A percentile compares a stretch with the other conserved stretches of the same genome.
Evolutionary conservation across 2,888 invertebrate species (phyloP).

Genomic region (Lapara coniferarum): DNA sequence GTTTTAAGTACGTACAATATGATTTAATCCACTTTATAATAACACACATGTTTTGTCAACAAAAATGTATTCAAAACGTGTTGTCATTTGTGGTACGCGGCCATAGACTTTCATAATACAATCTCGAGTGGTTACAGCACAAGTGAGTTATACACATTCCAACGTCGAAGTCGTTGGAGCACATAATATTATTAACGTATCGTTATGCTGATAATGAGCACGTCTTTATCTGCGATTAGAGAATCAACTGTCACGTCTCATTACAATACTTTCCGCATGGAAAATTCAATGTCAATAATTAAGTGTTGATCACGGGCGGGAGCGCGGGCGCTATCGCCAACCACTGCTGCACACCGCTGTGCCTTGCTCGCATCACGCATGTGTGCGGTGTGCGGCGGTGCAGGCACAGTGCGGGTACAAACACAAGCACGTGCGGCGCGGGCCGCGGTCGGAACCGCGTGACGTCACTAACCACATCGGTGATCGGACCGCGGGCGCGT

Average conservation of each 20-base stretch:
- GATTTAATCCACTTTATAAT: not conserved
- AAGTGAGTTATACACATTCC: slow-evolving; percentile 28
- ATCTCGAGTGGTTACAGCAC: slow-evolving; percentile 38
- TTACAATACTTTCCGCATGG: slow-evolving; percentile 33
- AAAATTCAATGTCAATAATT: slow-evolving; percentile 55
- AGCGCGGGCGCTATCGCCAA: not conserved
- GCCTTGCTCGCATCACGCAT: slow-evolving; percentile 65
- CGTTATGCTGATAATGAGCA: slow-evolving; percentile 19
- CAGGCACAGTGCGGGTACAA: slow-evolving; percentile 55
- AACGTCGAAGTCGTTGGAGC: not conserved
- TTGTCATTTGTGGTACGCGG: not conserved
- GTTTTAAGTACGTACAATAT: not conserved
- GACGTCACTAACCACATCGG: slow-evolving; percentile 74
- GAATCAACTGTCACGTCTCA: slow-evolving; percentile 11
- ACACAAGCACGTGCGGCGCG: slow-evolving; percentile 80
- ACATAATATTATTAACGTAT: slow-evolving; percentile 3
- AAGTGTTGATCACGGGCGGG: slow-evolving; percentile 2
- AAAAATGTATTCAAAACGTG: not conserved
- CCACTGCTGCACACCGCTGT: slow-evolving; percentile 41
- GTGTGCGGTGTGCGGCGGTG: slow-evolving; percentile 54
- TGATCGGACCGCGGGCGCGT: slow-evolving; percentile 64
- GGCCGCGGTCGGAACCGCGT: slow-evolving; percentile 60
- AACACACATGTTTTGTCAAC: not conserved
- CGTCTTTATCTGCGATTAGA: slow-evolving; percentile 17
- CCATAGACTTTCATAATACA: not conserved